Evolutionary conservation across 1,140 invertebrate species (phyloP), one percentile per base, ranked within the genome.

Genomic region (Tachypleus tridentatus): DNA sequence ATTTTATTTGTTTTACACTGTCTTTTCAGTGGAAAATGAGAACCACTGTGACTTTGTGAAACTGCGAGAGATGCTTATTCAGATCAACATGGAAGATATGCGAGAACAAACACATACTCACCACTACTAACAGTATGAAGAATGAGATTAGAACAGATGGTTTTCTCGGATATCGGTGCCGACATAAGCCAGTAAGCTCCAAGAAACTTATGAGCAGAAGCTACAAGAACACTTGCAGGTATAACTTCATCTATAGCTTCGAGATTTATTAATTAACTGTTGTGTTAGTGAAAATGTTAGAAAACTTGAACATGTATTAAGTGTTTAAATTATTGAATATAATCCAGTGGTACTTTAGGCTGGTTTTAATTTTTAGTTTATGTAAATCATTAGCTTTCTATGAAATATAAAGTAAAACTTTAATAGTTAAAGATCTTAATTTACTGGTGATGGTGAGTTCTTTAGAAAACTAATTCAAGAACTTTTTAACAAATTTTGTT

Each of bases 1-100:
- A 3, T 48, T 11, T 29, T 29, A 29, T 29, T 29, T 29, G 29
- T 29, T 29, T 29, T 29, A 29, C 29, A 29, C 53, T 1, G n/a
- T 49, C 47, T 63, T 63, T 52, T n/a, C n/a, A 67, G 63, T 99
- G 66, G 97, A 99, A 80, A 99, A 98, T 79, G 96, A 99, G 80
- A 86, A 87, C 10, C 97, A 99, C 79, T 99, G 97, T 77, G 97
- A 99, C 80, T 99, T 99, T 80, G 92, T 98, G 5, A 97, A 98
- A 79, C 81, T 99, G 10, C 84, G 97, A 52, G 97, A 99, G 80
- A 98, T 98, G 91, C 76, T 99, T 62, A 93, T 99, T 70, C 83
- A 96, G 70, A 98, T 93, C 4, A 99, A 99, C 76, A 98, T 99
- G 93, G 95, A 99, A 80, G 95, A 99, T 77, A 88, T 99, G 85